These are phyloP conservation scores for Anoplophora glabripennis DNA, from an alignment of 1,140 invertebrate species.

Conservation along the genomic window DNA sequence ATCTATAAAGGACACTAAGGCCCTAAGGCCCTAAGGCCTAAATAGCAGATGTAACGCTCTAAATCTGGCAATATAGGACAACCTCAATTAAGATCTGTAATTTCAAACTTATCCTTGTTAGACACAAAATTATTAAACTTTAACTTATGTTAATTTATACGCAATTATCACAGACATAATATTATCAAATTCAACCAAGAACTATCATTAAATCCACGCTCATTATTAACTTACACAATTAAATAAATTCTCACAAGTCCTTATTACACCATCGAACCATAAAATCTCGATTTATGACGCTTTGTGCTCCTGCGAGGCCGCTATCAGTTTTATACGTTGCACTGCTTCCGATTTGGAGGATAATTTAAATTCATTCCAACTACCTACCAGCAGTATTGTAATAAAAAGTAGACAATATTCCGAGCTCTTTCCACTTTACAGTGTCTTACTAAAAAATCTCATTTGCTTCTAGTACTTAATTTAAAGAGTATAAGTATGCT, in stretches of 20 bases:
- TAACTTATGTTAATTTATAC: too few species aligned
- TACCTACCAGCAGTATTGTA: slow-evolving; percentile 4
- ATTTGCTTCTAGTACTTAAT: slow-evolving; percentile 5
- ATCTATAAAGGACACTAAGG: too few species aligned
- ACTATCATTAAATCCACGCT: too few species aligned
- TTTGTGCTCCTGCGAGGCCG: neutral
- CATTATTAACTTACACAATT: too few species aligned
- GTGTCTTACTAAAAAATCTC: slow-evolving; percentile 1
- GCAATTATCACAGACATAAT: too few species aligned
- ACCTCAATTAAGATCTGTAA: too few species aligned
- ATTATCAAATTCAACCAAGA: too few species aligned
- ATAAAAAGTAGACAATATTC: slow-evolving; percentile 1
- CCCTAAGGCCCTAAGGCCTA: too few species aligned
- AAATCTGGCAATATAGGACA: too few species aligned
- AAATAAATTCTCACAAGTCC: neutral
- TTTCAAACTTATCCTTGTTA: too few species aligned
- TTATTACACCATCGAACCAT: slow-evolving; percentile 1
- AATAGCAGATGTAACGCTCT: too few species aligned
- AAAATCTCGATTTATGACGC: slow-evolving; percentile 4
- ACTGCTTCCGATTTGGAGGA: neutral
- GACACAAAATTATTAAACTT: too few species aligned
- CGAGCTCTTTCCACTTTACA: neutral
- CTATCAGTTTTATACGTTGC: neutral
- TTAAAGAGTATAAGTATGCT: slow-evolving; percentile 3
- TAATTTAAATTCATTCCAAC: slow-evolving; percentile 10